A percentile compares a stretch with the other conserved stretches of the same genome.
phyloP scores from a whole-genome alignment of 2,888 invertebrate genomes.

The Nebria salina region DNA sequence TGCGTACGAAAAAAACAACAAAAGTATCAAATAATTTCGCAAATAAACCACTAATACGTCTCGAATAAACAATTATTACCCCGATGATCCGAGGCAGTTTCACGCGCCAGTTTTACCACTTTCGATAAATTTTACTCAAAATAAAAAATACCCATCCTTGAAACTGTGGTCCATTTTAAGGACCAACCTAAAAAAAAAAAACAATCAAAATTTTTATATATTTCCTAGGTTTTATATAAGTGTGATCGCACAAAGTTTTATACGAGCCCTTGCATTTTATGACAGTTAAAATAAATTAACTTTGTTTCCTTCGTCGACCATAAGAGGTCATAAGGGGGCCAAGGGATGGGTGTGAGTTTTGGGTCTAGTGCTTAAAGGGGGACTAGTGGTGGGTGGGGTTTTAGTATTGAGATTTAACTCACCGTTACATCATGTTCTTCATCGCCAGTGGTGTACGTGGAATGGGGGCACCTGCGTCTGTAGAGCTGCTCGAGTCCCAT shows the following conservation, averaged over 20 bases:
- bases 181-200: too few species aligned
- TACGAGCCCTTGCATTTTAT: not conserved
- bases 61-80: too few species aligned
- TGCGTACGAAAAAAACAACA: not conserved
- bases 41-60: not conserved
- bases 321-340: not conserved
- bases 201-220: not conserved
- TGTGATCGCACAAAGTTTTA: not conserved
- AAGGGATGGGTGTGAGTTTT: too few species aligned
- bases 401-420: not conserved
- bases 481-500: conserved; percentile 58
- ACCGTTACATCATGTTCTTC: conserved; percentile 22
- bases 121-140: not conserved
- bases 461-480: conserved; percentile 23
- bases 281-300: not conserved
- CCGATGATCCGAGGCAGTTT: too few species aligned
- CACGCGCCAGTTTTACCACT: not conserved
- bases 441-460: conserved; percentile 1
- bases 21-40: not conserved
- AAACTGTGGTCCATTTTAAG: not conserved
- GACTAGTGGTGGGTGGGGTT: too few species aligned
- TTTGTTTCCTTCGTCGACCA: not conserved
- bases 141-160: not conserved
- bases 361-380: too few species aligned
- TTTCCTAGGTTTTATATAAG: not conserved